Conservation (phyloP, 2,888 invertebrate species). For the Dusona sp. region DNA sequence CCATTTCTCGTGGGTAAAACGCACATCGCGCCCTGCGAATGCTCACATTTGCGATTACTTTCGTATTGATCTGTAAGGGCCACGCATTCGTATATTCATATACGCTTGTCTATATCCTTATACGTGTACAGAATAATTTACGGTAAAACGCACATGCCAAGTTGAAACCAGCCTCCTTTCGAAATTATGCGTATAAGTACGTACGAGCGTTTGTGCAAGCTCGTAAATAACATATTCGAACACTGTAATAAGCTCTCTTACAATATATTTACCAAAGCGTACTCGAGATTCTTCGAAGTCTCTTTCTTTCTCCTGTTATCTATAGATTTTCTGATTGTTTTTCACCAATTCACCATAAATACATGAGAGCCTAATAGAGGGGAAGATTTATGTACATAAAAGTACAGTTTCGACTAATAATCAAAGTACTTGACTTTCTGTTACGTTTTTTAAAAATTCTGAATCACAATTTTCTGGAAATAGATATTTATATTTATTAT, state of each 20-base stretch:
- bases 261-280: slow-evolving; percentile 11
- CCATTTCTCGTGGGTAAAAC: slow-evolving; percentile 53
- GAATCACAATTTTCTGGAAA: not conserved
- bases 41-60: slow-evolving; percentile 69
- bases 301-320: not conserved
- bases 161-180: slow-evolving; percentile 39
- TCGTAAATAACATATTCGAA: slow-evolving; percentile 56
- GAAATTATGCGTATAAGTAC: slow-evolving; percentile 46
- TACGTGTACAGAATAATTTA: slow-evolving; percentile 20
- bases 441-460: no score
- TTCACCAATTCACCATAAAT: slow-evolving; percentile 23
- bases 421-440: not conserved
- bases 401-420: not conserved
- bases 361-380: not conserved
- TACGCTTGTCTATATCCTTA: not conserved
- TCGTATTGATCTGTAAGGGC: slow-evolving; percentile 66
- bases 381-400: slow-evolving; percentile 15
- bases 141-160: slow-evolving; percentile 56
- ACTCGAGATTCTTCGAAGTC: slow-evolving; percentile 18
- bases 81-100: slow-evolving; percentile 15
- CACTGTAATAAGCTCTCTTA: slow-evolving; percentile 50
- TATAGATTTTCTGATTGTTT: slow-evolving; percentile 25
- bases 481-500: not conserved
- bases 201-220: slow-evolving; percentile 25
- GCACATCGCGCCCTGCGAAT: slow-evolving; percentile 46